phyloP scores from a whole-genome alignment of 2,113 vertebrate species.

The Alligator mississippiensis region DNA sequence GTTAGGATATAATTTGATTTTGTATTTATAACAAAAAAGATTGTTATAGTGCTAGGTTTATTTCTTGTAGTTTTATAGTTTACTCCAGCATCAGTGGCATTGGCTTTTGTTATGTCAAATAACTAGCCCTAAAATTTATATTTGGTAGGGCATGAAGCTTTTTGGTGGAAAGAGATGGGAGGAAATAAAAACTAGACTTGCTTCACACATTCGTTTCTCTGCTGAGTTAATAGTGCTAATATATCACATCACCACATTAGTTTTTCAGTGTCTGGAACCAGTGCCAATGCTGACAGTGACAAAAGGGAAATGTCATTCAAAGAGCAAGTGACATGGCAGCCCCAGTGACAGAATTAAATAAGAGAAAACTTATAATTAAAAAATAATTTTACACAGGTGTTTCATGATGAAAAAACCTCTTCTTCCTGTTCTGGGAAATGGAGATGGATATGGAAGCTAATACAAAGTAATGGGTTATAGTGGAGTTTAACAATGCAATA shows the following conservation, averaged over 20 bases:
- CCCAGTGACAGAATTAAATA: neutral
- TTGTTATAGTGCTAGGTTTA: neutral
- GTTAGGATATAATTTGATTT: neutral
- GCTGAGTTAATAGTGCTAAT: neutral
- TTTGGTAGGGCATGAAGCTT: neutral
- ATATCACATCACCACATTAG: neutral
- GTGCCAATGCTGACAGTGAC: neutral
- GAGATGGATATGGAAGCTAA: neutral
- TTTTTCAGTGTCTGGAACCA: neutral
- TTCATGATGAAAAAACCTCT: neutral
- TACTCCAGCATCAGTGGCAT: neutral
- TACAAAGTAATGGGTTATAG: neutral
- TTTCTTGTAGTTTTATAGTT: neutral
- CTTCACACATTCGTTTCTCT: neutral
- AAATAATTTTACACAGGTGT: neutral
- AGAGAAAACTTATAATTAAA: neutral
- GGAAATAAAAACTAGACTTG: neutral
- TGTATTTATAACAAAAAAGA: neutral
- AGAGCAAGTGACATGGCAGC: neutral
- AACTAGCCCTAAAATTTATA: neutral
- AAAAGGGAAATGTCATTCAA: rapidly evolving
- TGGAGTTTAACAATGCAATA: neutral
- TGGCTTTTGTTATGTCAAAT: neutral
- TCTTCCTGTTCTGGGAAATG: neutral
- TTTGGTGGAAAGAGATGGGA: neutral